phyloP scores from a whole-genome alignment of 2,888 invertebrate species.

The Hyposoter didymator region DNA sequence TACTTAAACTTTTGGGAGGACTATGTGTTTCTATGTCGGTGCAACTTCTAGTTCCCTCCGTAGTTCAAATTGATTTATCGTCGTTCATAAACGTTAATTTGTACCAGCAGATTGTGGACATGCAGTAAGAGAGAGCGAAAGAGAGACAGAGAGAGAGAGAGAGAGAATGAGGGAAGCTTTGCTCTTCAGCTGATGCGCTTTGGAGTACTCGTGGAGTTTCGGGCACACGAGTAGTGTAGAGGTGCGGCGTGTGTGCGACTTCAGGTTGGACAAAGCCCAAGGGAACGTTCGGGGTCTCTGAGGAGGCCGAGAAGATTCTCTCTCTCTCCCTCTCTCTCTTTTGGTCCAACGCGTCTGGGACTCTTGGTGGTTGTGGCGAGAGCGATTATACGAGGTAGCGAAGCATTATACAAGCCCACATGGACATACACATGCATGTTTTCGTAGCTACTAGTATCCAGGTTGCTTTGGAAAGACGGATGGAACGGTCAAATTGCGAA shows the following conservation, averaged over 20 bases:
- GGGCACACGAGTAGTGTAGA: slow-evolving; percentile 21
- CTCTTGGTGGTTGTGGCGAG: slow-evolving; percentile 48
- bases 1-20: background rate
- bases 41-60: slow-evolving; percentile 35
- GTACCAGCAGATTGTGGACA: slow-evolving; percentile 21
- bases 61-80: slow-evolving; percentile 57
- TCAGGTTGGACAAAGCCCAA: slow-evolving; percentile 41
- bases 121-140: slow-evolving; percentile 32
- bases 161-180: slow-evolving; percentile 52
- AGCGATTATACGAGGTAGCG: slow-evolving; percentile 75
- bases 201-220: slow-evolving; percentile 53
- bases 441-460: slow-evolving; percentile 35
- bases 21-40: background rate
- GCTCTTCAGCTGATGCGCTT: slow-evolving; percentile 45
- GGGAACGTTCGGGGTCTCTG: slow-evolving; percentile 41
- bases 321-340: slow-evolving; percentile 37
- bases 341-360: slow-evolving; percentile 22
- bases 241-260: slow-evolving; percentile 44
- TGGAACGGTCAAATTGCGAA: slow-evolving; percentile 80
- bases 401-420: slow-evolving; percentile 75
- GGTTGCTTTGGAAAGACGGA: slow-evolving; percentile 70
- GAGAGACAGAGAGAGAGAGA: slow-evolving; percentile 32
- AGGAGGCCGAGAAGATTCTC: slow-evolving; percentile 17
- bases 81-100: slow-evolving; percentile 65
- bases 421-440: background rate